Percentiles rank a stretch among this genome's conserved stretches.
phyloP scores from a whole-genome alignment of 2,797 vertebrate genomes.

The Otolemur crassicaudatus region DNA sequence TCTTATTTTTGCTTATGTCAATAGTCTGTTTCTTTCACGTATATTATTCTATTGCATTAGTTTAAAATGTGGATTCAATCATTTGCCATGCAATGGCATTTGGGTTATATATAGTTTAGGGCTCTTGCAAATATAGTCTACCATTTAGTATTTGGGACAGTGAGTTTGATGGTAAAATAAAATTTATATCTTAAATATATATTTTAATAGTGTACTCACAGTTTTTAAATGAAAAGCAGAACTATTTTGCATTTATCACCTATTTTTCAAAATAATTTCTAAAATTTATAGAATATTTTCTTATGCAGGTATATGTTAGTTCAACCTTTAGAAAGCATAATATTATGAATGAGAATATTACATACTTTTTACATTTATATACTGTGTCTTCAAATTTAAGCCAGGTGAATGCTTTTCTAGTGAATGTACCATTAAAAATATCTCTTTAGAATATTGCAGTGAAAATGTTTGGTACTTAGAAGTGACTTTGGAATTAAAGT shows the following conservation, averaged over 20 bases:
- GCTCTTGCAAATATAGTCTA: not conserved
- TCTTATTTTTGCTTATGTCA: not conserved
- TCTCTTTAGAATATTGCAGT: not conserved
- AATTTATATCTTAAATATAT: not conserved
- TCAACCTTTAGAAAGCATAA: not conserved
- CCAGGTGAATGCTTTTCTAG: slow-evolving; percentile 27
- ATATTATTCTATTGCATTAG: not conserved
- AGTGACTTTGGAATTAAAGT: slow-evolving; percentile 2
- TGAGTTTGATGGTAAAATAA: not conserved
- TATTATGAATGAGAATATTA: not conserved
- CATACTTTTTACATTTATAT: too few relatives aligned
- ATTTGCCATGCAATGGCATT: not conserved
- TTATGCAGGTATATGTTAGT: not conserved
- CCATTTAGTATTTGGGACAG: not conserved
- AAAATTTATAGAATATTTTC: not conserved
- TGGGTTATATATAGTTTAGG: not conserved
- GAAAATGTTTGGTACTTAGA: slow-evolving; percentile 41
- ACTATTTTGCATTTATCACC: not conserved
- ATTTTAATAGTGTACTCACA: not conserved
- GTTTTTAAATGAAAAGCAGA: not conserved
- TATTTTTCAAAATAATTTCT: not conserved
- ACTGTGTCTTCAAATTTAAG: not conserved
- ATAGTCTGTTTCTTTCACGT: not conserved
- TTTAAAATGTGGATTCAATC: not conserved
- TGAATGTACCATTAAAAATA: slow-evolving; percentile 37